Conservation (phyloP, 2,888 invertebrate genomes). For the Idaea dimidiata region DNA sequence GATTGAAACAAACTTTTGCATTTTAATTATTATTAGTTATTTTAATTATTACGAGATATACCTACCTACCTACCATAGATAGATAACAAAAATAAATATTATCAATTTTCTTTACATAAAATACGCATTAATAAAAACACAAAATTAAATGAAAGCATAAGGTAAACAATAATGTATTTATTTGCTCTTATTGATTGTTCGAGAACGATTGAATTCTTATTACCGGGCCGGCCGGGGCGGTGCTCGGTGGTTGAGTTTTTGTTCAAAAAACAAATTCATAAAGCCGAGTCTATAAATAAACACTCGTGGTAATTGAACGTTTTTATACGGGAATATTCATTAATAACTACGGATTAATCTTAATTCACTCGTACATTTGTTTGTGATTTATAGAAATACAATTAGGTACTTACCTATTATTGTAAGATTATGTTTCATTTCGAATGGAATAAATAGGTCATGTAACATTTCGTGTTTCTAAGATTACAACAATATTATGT, state of each 20-base stretch:
- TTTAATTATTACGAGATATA: too few relatives aligned
- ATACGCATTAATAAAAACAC: not conserved
- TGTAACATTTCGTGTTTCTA: too few relatives aligned
- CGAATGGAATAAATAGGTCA: too few relatives aligned
- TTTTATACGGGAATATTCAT: constrained; percentile 3
- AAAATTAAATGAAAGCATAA: not conserved
- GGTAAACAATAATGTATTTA: not conserved
- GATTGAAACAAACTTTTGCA: too few relatives aligned
- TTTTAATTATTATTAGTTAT: too few relatives aligned
- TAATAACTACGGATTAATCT: constrained; percentile 1
- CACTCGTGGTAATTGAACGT: constrained; percentile 4
- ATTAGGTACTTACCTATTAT: not conserved
- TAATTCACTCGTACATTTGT: not conserved
- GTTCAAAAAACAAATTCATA: constrained; percentile 3
- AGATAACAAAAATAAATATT: too few relatives aligned
- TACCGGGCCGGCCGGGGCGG: not conserved
- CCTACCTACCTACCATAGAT: too few relatives aligned
- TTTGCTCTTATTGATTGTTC: not conserved
- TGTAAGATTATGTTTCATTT: too few relatives aligned
- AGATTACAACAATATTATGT: too few relatives aligned
- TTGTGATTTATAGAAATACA: not conserved
- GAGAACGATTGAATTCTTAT: constrained; percentile 2
- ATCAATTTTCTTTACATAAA: too few relatives aligned
- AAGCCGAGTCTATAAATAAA: not conserved
- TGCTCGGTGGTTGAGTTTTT: not conserved